Percentiles rank a stretch among this genome's conserved stretches.
Evolutionary conservation across 2,797 vertebrate species (phyloP).

Genomic region (Miichthys miiuy): DNA sequence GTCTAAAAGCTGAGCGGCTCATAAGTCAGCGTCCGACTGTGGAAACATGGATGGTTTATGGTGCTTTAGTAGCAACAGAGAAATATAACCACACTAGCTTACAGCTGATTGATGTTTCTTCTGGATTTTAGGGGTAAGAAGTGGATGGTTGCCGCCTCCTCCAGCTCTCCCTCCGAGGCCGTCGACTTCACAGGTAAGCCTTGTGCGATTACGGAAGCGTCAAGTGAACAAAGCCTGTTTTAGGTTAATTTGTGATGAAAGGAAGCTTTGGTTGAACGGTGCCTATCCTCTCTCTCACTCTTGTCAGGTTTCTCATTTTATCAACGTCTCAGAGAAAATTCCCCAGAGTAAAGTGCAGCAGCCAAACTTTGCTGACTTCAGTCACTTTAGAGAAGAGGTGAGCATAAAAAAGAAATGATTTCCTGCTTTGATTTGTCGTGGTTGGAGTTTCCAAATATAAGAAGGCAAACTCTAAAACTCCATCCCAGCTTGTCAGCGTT

Average conservation of each 20-base stretch:
- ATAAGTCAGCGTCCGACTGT: slow-evolving; percentile 1
- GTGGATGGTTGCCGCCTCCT: slow-evolving; percentile 89
- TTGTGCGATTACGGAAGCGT: background rate
- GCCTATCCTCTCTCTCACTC: background rate
- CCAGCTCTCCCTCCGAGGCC: slow-evolving; percentile 95
- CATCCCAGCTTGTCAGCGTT: background rate
- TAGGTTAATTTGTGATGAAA: background rate
- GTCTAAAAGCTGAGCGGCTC: slow-evolving; percentile 27
- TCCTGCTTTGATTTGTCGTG: background rate
- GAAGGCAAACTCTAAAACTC: background rate
- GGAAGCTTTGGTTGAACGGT: background rate
- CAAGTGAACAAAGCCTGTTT: background rate
- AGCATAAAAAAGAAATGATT: slow-evolving; percentile 28
- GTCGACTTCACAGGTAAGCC: slow-evolving; percentile 88
- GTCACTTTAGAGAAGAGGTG: slow-evolving; percentile 84
- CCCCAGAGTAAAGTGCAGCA: slow-evolving; percentile 76
- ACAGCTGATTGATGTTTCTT: background rate
- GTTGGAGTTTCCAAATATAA: slow-evolving; percentile 1
- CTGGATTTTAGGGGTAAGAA: slow-evolving; percentile 82
- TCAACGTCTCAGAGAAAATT: slow-evolving; percentile 64
- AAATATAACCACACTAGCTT: background rate
- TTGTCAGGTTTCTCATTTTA: slow-evolving; percentile 78
- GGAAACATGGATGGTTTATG: slow-evolving; percentile 1
- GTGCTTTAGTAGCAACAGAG: slow-evolving; percentile 9
- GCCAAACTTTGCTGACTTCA: slow-evolving; percentile 84